Evolutionary conservation across 2,113 vertebrate species (phyloP), one percentile per base, ranked within the genome.

Genomic region (Ptilonorhynchus violaceus): DNA sequence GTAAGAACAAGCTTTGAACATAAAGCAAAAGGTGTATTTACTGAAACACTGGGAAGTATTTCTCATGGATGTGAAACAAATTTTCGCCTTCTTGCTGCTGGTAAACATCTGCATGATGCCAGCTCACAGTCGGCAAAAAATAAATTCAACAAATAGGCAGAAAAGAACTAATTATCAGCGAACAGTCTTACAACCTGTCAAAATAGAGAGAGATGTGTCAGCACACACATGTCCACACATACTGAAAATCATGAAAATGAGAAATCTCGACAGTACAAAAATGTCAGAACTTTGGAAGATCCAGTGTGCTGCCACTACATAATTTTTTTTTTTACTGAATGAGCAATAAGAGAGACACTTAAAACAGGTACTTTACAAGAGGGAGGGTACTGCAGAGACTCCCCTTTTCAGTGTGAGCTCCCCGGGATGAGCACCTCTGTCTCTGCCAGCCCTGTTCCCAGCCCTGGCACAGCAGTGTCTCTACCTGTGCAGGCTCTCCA

Each of bases 381-480:
- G 12, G 15, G 3, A 80, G 13, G 8, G 15, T 50, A 17, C 28
- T 56, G 44, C 47, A 77, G 35, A 52, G 49, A 30, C 3, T 24
- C 28, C 27, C 3, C 0, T 52, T 73, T 66, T 23, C 42, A 30
- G 24, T 4, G 4, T 7, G 6, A 22, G 16, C 12, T 83, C 5
- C 27, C 6, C 4, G 2, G 7, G 6, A 27, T 17, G 9, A 56
- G 35, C 44, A 10, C 16, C 55, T 50, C 41, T 31, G 3, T 3
- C 31, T 35, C 35, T 8, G n/a, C 9, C 33, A 66, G 83, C 21
- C 9, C 15, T 0, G 0, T 46, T 77, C 33, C 50, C 63, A 59
- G 33, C 18, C 46, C 30, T 5, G 14, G 11, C 4, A 2, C 4
- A 2, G 22, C 2, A 3, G 5, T 8, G 35, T 21, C 35, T 42